Percentiles rank a stretch among this genome's conserved stretches.
These are phyloP conservation scores for Hassar affinis DNA, from an alignment of 2,113 vertebrate species.

Conservation along the genomic window DNA sequence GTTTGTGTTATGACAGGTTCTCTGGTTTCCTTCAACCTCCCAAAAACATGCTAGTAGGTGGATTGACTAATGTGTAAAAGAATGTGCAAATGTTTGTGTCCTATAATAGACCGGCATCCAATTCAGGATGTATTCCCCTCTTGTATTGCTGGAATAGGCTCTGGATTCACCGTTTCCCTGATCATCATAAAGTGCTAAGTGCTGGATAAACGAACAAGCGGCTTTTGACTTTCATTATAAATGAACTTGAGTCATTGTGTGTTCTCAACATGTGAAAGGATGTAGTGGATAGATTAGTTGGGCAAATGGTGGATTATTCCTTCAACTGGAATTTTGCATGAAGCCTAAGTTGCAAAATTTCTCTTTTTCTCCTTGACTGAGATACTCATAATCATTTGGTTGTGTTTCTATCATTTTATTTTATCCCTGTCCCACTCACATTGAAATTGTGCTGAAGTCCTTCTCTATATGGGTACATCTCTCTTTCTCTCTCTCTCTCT, in stretches of 20 bases:
- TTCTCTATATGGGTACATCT: background rate
- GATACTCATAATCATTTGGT: background rate
- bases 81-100: background rate
- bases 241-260: background rate
- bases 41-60: background rate
- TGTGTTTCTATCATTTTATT: background rate
- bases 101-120: background rate
- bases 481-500: slow-evolving; percentile 1
- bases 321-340: background rate
- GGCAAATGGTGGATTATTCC: background rate
- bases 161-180: background rate
- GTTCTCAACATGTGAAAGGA: background rate
- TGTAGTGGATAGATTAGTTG: background rate
- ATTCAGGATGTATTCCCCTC: background rate
- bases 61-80: background rate
- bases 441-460: background rate
- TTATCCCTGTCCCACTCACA: background rate
- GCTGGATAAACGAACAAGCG: background rate
- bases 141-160: background rate
- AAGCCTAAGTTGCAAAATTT: background rate
- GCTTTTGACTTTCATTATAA: background rate
- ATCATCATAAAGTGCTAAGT: background rate
- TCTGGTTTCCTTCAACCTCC: background rate
- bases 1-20: background rate
- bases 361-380: background rate